phyloP scores from a whole-genome alignment of 2,888 invertebrate species.

The Hirtodrosophila histrioides region DNA sequence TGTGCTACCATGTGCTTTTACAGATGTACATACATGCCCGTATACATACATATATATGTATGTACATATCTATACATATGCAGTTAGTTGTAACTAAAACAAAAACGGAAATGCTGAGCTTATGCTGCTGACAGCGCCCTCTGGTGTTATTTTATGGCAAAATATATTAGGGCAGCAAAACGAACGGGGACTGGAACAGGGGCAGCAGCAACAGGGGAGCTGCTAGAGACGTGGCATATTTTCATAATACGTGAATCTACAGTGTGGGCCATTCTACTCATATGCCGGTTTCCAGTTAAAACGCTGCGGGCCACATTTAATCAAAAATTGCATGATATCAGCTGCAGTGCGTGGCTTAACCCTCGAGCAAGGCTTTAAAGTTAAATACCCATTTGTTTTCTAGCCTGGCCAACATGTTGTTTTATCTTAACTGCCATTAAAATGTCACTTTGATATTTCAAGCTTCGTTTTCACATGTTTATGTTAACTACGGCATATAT shows the following conservation, averaged over 20 bases:
- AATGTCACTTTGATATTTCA: not conserved
- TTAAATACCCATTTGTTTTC: slow-evolving; percentile 27
- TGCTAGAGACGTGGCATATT: slow-evolving; percentile 31
- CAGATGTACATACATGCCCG: slow-evolving; percentile 4
- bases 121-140: slow-evolving; percentile 74
- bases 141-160: slow-evolving; percentile 70
- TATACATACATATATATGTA: not conserved
- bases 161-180: slow-evolving; percentile 50
- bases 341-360: slow-evolving; percentile 11
- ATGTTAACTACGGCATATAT: no score
- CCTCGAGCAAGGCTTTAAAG: slow-evolving; percentile 36
- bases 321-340: slow-evolving; percentile 63
- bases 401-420: slow-evolving; percentile 13
- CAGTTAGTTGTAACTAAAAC: slow-evolving; percentile 69
- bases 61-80: slow-evolving; percentile 10
- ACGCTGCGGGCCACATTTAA: slow-evolving; percentile 68
- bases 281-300: slow-evolving; percentile 5
- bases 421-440: slow-evolving; percentile 20
- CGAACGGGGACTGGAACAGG: not conserved
- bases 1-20: slow-evolving; percentile 15
- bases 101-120: slow-evolving; percentile 70
- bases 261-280: not conserved
- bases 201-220: not conserved
- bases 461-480: no score
- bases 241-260: slow-evolving; percentile 47